A percentile compares a stretch with the other conserved stretches of the same genome.
Conservation (phyloP, 1,140 invertebrate genomes). For the Drosophila kohkoa region DNA sequence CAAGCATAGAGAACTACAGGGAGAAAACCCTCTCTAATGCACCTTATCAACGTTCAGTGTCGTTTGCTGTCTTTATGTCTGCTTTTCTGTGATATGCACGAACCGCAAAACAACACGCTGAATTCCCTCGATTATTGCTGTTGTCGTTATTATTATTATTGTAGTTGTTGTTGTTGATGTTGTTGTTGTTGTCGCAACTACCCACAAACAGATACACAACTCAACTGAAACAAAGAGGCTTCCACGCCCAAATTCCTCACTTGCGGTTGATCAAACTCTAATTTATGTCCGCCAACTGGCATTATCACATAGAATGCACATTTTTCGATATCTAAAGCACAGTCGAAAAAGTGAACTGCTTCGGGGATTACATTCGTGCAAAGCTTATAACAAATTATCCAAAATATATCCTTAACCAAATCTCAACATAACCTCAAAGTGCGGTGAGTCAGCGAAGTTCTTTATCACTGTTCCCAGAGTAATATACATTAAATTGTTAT, state of each 20-base stretch:
- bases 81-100: conserved; percentile 7
- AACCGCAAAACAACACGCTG: conserved; percentile 18
- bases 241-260: not conserved
- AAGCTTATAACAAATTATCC: too few relatives aligned
- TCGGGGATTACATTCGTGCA: too few relatives aligned
- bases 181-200: not conserved
- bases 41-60: conserved; percentile 21
- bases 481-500: too few relatives aligned
- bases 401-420: too few relatives aligned
- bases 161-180: not conserved
- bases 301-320: not conserved
- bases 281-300: not conserved
- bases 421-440: not conserved
- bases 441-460: too few relatives aligned
- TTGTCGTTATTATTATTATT: not conserved
- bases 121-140: not conserved
- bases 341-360: not conserved
- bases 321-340: not conserved
- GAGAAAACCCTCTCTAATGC: conserved; percentile 23
- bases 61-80: conserved; percentile 4
- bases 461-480: too few relatives aligned
- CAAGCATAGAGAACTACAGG: not conserved
- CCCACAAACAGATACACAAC: not conserved
- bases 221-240: not conserved
- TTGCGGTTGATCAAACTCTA: not conserved